Evolutionary conservation across 2,797 vertebrate genomes (phyloP), one percentile per base, ranked within the genome.

Genomic region (Aldrovandia affinis): DNA sequence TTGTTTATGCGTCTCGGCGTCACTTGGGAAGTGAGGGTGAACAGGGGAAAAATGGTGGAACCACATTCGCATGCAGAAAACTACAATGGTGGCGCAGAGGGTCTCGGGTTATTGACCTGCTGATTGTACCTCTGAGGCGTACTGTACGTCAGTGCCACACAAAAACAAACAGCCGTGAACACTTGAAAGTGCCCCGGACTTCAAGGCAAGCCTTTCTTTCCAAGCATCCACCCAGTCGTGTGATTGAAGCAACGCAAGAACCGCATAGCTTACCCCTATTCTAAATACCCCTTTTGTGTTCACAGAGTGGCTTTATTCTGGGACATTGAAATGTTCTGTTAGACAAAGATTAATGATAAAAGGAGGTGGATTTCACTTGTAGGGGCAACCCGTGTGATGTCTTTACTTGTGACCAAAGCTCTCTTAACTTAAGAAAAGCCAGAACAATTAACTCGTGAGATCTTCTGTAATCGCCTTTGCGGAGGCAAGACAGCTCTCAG

Each of bases 351-450:
- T 83, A 30, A 83, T 83, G 82, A n/a, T 61, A 55, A 68, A 81
- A 65, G 61, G 61, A 28, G 12, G 0, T 10, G 42, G 61, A 44
- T 81, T 81, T 65, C 68, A 25, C 61, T 59, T 68, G 81, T 20
- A 33, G 33, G 52, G 28, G 81, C 42, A 54, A n/a, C 20, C 63
- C 28, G 28, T 70, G 65, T 73, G 81, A 52, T 33, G 81, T 47
- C 47, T 73, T 55, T 52, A 79, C 78, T 79, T 79, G 50, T 14
- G 65, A 82, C 65, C 47, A 54, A 82, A 82, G 65, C 55, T 12
- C 81, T 47, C 59, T 68, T 82, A 81, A 83, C 50, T 50, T 63
- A 20, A 54, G 47, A 79, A 80, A 79, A 84, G 44, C 78, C 57
- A 33, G 30, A 8, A 30, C 8, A 70, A 80, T 44, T 54, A 65